These are phyloP conservation scores for Pammene aurita DNA, from an alignment of 2,888 invertebrate genomes.

Conservation along the genomic window DNA sequence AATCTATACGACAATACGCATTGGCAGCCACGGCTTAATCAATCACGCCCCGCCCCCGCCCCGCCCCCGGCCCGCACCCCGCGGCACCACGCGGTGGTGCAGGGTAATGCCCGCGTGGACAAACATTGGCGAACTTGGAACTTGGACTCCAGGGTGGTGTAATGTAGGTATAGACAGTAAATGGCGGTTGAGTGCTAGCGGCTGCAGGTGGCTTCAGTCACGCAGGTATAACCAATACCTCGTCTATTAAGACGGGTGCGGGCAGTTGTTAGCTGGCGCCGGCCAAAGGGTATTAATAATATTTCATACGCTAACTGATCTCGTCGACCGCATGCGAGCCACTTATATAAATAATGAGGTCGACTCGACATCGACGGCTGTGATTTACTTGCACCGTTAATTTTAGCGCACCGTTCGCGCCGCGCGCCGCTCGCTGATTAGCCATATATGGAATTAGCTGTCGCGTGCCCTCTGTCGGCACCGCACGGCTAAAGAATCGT, in stretches of 20 bases:
- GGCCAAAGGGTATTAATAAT: constrained; percentile 11
- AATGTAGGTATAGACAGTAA: neutral
- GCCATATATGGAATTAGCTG: constrained; percentile 12
- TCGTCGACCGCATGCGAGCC: neutral
- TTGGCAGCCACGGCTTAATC: constrained; percentile 23
- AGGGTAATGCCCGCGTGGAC: constrained; percentile 1
- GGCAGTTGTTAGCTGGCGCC: neutral
- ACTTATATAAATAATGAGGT: constrained; percentile 30
- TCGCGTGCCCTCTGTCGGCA: neutral
- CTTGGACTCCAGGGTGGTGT: constrained; percentile 1
- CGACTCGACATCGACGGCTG: constrained; percentile 33
- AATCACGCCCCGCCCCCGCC: neutral
- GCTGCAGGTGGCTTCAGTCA: neutral
- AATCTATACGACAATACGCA: constrained; percentile 14
- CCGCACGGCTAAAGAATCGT: neutral
- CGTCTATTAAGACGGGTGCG: neutral
- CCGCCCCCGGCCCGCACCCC: neutral
- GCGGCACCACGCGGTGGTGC: too few relatives aligned
- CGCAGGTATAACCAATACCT: neutral
- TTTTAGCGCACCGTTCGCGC: constrained; percentile 27
- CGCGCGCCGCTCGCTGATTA: neutral
- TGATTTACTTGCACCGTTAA: constrained; percentile 34
- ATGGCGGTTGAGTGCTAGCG: neutral
- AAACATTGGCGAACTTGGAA: constrained; percentile 21
- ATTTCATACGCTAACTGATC: constrained; percentile 29